Base-by-base conservation (phyloP, 1,140 invertebrate genomes). In the Calycopis cecrops region DNA sequence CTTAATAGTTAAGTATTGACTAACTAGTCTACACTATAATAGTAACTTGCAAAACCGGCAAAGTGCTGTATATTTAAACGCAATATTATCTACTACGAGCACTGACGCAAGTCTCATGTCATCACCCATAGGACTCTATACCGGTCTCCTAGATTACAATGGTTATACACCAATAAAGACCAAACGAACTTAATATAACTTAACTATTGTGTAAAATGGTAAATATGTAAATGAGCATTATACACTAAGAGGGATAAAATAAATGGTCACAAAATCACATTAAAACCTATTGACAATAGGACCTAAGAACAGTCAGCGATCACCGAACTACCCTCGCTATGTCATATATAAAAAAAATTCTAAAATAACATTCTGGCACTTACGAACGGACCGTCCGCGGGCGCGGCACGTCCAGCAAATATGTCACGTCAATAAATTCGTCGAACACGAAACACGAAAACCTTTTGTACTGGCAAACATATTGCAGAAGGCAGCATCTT, bases 161-260 rank as follows among this genome's bases (percentile, higher is more conserved):
- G 65, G 55, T 67, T 71, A 64, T 69, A 71, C 76, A 73, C 44
- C 59, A 55, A 70, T 68, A 64, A 72, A 76, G 68, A 74, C 68
- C 60, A 74, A 77, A 74, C 58, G 62, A 84, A 84, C 79, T 82
- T 84, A 86, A 75, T 59, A 65, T 62, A 65, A 66, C 80, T 72
- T 77, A 84, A 73, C 69, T 82, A 78, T 73, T 57, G 69, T 73
- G 67, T 79, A 77, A 81, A 68, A 78, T 80, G 78, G 79, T 86
- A 85, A 77, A 85, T 80, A 83, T 83, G 77, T 73, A 69, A 70
- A 84, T 84, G 81, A 85, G 79, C 84, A 84, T 82, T 84, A 80
- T 69, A 78, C 60, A 79, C 75, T 77, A 82, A 76, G 67, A 64
- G 65, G 59, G 68, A 75, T 80, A 81, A 85, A 83, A 80, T 79